A percentile compares a stretch with the other conserved stretches of the same genome.
Conservation (phyloP, 2,797 vertebrate genomes). For the Glyptemys insculpta region DNA sequence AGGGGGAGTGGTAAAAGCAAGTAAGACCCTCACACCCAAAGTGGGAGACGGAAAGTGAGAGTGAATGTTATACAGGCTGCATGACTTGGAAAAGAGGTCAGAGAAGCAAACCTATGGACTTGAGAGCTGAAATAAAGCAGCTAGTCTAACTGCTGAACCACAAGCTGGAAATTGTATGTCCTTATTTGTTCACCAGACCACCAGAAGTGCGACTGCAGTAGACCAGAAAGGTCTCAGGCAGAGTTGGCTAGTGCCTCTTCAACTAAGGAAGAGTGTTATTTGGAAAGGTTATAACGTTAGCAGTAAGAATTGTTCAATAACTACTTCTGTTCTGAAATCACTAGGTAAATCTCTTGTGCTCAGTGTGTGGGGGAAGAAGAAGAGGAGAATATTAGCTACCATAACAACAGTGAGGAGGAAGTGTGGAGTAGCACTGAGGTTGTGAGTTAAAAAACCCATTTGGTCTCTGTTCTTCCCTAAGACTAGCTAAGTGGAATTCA, state of each 20-base stretch:
- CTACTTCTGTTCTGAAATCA: background rate
- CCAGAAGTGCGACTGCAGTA: background rate
- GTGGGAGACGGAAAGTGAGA: no score
- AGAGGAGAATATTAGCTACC: background rate
- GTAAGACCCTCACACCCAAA: no score
- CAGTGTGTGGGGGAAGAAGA: background rate
- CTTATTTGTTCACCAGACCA: background rate
- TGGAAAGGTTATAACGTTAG: background rate
- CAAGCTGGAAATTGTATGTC: background rate
- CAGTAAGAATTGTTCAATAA: background rate
- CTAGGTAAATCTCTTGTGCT: background rate
- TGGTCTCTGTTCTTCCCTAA: background rate
- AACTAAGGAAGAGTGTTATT: background rate
- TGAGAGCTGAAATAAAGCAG: no score
- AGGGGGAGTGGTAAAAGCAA: no score
- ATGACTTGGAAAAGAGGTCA: no score
- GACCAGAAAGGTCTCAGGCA: background rate
- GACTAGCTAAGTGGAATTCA: background rate
- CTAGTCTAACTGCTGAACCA: no score
- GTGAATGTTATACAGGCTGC: no score
- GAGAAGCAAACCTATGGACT: no score
- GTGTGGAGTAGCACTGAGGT: background rate
- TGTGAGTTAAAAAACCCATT: background rate
- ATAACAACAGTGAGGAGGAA: background rate
- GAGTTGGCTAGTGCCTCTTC: background rate